Evolutionary conservation across 2,797 vertebrate genomes (phyloP), one percentile per base, ranked within the genome.

Genomic region (Rhinogobio ventralis): DNA sequence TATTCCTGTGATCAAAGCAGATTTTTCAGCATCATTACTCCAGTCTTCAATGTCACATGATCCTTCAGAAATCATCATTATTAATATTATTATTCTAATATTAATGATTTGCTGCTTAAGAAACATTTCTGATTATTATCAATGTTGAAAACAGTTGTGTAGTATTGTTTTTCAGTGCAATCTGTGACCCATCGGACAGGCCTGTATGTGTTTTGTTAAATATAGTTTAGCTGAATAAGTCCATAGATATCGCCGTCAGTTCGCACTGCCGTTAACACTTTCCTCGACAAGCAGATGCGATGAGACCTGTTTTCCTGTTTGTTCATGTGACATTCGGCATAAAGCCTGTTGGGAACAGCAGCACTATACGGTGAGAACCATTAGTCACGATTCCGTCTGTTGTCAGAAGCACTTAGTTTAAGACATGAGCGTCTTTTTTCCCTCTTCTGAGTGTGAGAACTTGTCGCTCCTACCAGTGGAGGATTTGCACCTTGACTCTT

Each of bases 401-500:
- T 45, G 81, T 68, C 62, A 84, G 60, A 73, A 72, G 72, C 60
- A 72, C 77, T 51, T 77, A 42, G 85, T 72, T 55, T 72, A 73
- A 51, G 46, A 74, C 51, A 10, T 13, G 2, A 76, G 64, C 49
- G 39, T 45, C 42, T 15, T 81, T 42, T 60, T 36, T 10, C 19
- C 4, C 53, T 74, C 39, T 66, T 1, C 28, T 15, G 57, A 25
- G 39, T 46, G 69, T 33, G 19, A 20, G 66, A 57, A 62, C 46
- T 68, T 85, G 85, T 86, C 80, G 62, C 8, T 17, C 67, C 69
- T 57, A 77, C 76, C 60, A 64, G 82, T 72, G 20, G 77, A 85
- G 86, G 82, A 90, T 90, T 90, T 90, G 86, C 79, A 87, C 87
- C 88, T 89, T 87, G 72, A 86, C 89, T 90, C 77, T 39, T 71